These are phyloP conservation scores for Coregonus suidteri DNA, from an alignment of 2,797 vertebrate species.

Conservation along the genomic window DNA sequence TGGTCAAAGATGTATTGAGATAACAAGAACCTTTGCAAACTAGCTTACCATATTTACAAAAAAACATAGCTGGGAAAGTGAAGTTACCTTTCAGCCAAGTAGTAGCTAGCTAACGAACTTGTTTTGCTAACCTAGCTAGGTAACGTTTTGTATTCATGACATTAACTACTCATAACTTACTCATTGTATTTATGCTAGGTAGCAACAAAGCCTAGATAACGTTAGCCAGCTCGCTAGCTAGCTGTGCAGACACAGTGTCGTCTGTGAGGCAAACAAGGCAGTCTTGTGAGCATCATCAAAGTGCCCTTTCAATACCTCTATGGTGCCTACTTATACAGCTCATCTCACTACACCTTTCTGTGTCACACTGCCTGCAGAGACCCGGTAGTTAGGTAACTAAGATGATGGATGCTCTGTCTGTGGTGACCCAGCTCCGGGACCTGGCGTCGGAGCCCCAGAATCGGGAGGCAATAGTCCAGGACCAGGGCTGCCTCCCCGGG, in stretches of 20 bases:
- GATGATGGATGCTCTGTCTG: constrained; percentile 77
- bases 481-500: constrained; percentile 79
- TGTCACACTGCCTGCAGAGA: constrained; percentile 4
- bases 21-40: accelerated
- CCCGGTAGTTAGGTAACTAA: neutral
- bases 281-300: too few relatives aligned
- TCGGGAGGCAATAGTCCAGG: constrained; percentile 76
- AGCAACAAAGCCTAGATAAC: neutral
- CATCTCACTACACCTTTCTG: neutral
- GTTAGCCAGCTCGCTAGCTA: neutral
- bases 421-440: constrained; percentile 77
- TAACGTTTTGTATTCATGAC: neutral
- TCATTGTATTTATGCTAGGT: neutral
- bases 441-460: constrained; percentile 82
- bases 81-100: neutral
- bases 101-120: neutral
- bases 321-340: neutral
- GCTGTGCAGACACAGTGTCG: neutral
- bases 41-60: too few relatives aligned
- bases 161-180: neutral
- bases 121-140: neutral
- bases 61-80: neutral
- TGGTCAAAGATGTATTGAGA: accelerated
- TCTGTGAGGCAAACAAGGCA: neutral
- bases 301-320: too few relatives aligned